Conservation (phyloP, 2,113 vertebrate species). For the Hippocampus zosterae region DNA sequence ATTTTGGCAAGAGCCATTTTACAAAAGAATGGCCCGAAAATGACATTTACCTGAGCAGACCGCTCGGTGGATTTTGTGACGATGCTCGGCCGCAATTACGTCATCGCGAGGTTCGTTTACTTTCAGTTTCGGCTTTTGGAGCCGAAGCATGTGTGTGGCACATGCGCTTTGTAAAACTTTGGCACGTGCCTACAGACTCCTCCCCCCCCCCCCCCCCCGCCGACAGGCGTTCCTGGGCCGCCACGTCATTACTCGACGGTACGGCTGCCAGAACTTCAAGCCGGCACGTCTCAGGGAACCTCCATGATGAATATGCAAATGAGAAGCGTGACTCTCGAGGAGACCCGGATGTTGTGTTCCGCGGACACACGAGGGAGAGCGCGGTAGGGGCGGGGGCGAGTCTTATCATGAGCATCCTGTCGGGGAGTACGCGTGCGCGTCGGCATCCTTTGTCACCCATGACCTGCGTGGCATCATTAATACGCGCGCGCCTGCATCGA, state of each 20-base stretch:
- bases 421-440: neutral
- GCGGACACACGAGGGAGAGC: neutral
- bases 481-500: neutral
- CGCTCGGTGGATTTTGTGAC: too few species aligned
- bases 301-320: conserved; percentile 61
- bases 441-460: neutral
- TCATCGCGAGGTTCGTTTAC: too few species aligned
- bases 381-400: too few species aligned
- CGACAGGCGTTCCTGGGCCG: conserved; percentile 46
- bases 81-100: too few species aligned
- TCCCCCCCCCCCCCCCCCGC: conserved; percentile 12
- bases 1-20: too few species aligned
- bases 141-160: too few species aligned
- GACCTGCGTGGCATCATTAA: neutral
- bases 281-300: conserved; percentile 63
- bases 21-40: too few species aligned
- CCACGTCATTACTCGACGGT: conserved; percentile 49
- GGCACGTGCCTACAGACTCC: conserved; percentile 64
- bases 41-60: too few species aligned
- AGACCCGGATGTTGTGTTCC: neutral
- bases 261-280: conserved; percentile 51
- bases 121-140: too few species aligned
- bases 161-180: conserved; percentile 67
- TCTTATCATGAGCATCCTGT: neutral
- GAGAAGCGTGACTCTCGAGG: conserved; percentile 38